Evolutionary conservation across 2,113 vertebrate species (phyloP), one percentile per base, ranked within the genome.

Genomic region (Rhinoderma darwinii): DNA sequence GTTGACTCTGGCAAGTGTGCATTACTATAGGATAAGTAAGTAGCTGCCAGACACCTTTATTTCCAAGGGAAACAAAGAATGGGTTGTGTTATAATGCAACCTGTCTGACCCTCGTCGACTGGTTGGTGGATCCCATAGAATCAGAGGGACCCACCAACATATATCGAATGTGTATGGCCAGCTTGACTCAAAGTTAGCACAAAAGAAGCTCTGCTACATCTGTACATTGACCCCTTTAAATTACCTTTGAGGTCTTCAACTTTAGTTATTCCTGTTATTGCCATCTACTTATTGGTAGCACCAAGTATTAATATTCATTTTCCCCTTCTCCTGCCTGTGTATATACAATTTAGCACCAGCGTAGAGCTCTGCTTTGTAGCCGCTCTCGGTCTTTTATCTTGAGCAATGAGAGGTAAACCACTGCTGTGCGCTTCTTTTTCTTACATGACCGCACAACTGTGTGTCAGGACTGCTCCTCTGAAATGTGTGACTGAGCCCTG

Each of bases 381-480:
- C 0, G 22, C 68, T n/a, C 83, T 43, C 25, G 5, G 39, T 32
- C 47, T 81, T 80, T 81, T 37, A 39, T 54, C 32, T 50, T 4
- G 18, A 72, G 61, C 43, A 54, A 17, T 39, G 76, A 68, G 84
- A 72, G 84, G 25, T 59, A 80, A 86, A 37, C 3, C 43, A 54
- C 43, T 30, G 77, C 61, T 76, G 84, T 59, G 63, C n/a, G 61
- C 30, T 51, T 79, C 61, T 54, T 86, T 84, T 70, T 80, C 76
- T 68, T 73, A 30, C 47, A 56, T 72, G 63, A 41, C 63, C 63
- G 59, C 77, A 43, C 25, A 30, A n/a, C 78, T 73, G 86, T 59
- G 86, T 63, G 86, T 82, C 86, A 82, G 78, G 63, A 32, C 78
- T 59, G 63, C 47, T 30, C 22, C 43, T 68, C 51, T 84, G 83